phyloP scores from a whole-genome alignment of 1,140 invertebrate genomes.

The Coelopa frigida region DNA sequence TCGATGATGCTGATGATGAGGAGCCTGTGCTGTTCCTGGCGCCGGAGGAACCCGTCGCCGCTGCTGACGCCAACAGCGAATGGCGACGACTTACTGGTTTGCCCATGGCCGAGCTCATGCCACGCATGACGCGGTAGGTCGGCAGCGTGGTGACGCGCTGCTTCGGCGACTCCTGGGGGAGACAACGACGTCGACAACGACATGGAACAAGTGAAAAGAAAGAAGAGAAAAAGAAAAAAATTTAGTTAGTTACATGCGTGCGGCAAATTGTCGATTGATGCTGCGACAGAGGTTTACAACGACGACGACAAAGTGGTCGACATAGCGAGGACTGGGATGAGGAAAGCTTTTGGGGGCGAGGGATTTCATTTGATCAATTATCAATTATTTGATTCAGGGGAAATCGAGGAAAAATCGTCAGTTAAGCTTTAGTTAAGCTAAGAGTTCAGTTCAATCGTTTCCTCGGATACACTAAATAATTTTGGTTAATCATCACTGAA shows the following conservation, averaged over 20 bases:
- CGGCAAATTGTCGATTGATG: neutral
- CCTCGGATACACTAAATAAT: too few species aligned
- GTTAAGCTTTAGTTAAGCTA: too few species aligned
- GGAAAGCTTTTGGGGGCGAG: too few species aligned
- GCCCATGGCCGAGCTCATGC: constrained; percentile 44
- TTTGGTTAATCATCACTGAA: too few species aligned
- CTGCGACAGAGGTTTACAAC: too few species aligned
- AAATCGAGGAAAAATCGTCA: too few species aligned
- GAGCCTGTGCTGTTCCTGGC: neutral
- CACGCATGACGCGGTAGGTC: constrained; percentile 40
- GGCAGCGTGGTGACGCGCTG: constrained; percentile 22
- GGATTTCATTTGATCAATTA: too few species aligned
- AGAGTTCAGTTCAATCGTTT: too few species aligned
- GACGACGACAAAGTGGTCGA: too few species aligned
- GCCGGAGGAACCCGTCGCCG: constrained; percentile 1
- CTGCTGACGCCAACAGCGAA: constrained; percentile 25
- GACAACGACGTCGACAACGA: constrained; percentile 2
- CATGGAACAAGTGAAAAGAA: constrained; percentile 4
- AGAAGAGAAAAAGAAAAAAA: neutral
- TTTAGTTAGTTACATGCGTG: too few species aligned
- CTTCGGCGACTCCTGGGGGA: constrained; percentile 23
- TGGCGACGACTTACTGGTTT: constrained; percentile 44
- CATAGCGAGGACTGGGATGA: too few species aligned
- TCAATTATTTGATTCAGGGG: too few species aligned
- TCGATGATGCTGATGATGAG: constrained; percentile 8